These are phyloP conservation scores for Amblyteles armatorius DNA, from an alignment of 2,888 invertebrate species.

Conservation along the genomic window DNA sequence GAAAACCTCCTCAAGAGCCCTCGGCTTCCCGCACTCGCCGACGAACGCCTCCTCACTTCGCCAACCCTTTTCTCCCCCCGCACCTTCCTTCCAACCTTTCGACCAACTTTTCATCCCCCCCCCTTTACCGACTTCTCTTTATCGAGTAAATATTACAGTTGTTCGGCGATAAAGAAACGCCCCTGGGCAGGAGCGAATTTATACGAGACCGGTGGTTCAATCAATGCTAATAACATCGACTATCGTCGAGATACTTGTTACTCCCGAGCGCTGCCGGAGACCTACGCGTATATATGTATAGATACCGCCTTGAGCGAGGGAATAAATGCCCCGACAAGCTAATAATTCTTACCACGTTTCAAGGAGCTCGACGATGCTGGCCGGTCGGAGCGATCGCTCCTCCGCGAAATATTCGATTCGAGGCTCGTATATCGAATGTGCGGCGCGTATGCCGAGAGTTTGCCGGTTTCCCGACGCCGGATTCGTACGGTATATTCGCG, in stretches of 20 bases:
- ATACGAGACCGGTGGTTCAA: conserved; percentile 49
- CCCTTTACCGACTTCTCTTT: conserved; percentile 15
- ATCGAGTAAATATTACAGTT: conserved; percentile 58
- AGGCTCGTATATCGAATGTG: conserved; percentile 62
- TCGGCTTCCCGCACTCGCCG: conserved; percentile 31
- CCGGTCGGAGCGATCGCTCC: conserved; percentile 35
- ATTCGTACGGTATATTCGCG: conserved; percentile 69
- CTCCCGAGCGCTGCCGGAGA: not conserved
- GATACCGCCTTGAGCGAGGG: not conserved
- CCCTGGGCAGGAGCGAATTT: conserved; percentile 19
- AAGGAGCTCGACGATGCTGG: conserved; percentile 43
- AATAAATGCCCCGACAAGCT: conserved; percentile 61
- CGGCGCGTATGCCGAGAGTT: conserved; percentile 19
- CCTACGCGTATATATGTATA: not conserved
- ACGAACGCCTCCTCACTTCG: conserved; percentile 57
- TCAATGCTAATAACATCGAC: conserved; percentile 56
- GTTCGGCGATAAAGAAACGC: conserved; percentile 52
- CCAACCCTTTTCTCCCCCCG: conserved; percentile 38
- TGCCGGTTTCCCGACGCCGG: conserved; percentile 14
- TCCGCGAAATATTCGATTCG: conserved; percentile 69
- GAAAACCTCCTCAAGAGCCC: conserved; percentile 43
- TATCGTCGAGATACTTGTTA: conserved; percentile 38
- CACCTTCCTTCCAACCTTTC: conserved; percentile 19
- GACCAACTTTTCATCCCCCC: conserved; percentile 51
- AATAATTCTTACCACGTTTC: conserved; percentile 70